Percentiles rank a stretch among this genome's conserved stretches.
Evolutionary conservation across 2,797 vertebrate species (phyloP).

Genomic region (Acrossocheilus wenchowensis): DNA sequence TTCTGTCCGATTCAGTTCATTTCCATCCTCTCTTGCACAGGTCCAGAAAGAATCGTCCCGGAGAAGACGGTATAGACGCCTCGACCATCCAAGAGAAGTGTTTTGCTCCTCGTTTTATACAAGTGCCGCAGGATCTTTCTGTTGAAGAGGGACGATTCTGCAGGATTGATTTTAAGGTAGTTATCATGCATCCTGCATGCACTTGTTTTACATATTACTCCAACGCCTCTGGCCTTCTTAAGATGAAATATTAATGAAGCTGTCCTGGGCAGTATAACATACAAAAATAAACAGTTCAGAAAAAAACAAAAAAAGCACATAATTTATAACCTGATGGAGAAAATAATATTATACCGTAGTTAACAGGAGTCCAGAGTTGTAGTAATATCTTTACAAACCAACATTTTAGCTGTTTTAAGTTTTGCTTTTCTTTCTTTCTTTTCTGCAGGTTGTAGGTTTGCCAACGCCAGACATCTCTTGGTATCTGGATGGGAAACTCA

Average conservation of each 20-base stretch:
- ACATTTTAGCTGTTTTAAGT: not conserved
- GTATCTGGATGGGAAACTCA: slow-evolving; percentile 91
- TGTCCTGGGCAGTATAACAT: not conserved
- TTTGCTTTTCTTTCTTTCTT: not conserved
- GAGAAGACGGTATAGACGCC: slow-evolving; percentile 82
- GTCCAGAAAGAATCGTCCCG: slow-evolving; percentile 86
- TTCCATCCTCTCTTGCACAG: not conserved
- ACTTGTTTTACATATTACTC: not conserved
- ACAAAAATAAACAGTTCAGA: no score
- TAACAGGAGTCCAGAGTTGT: not conserved
- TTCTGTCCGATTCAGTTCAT: not conserved
- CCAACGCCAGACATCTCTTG: slow-evolving; percentile 91
- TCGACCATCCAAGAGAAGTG: slow-evolving; percentile 93
- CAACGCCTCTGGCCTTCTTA: not conserved
- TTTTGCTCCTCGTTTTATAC: slow-evolving; percentile 91
- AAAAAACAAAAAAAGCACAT: not conserved
- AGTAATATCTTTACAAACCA: not conserved
- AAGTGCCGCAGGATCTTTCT: slow-evolving; percentile 88
- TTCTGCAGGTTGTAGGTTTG: slow-evolving; percentile 87
- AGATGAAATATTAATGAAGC: not conserved
- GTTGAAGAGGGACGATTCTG: slow-evolving; percentile 94
- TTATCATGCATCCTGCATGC: not conserved
- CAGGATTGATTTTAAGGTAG: slow-evolving; percentile 92
- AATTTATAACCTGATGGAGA: not conserved
- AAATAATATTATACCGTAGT: not conserved